phyloP scores from a whole-genome alignment of 2,797 vertebrate species.

The Centropyge bicolor region DNA sequence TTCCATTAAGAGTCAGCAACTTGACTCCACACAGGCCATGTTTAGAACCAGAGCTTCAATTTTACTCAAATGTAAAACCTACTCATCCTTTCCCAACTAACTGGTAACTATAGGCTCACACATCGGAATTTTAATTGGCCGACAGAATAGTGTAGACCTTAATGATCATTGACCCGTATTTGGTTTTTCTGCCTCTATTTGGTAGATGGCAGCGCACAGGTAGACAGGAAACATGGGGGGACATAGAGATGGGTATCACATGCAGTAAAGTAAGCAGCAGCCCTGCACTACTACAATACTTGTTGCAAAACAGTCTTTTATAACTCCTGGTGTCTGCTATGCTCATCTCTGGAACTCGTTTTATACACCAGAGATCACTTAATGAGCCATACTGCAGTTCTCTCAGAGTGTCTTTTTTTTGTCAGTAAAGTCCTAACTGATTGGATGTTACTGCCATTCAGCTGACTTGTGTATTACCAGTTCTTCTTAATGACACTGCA shows the following conservation, averaged over 20 bases:
- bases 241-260: too few relatives aligned
- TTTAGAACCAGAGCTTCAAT: neutral
- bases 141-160: neutral
- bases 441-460: conserved; percentile 31
- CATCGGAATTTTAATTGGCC: neutral
- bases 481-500: conserved; percentile 26
- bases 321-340: conserved; percentile 19
- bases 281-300: neutral
- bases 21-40: neutral
- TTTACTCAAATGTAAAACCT: neutral
- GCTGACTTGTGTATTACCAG: conserved; percentile 21
- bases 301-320: conserved; percentile 4
- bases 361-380: conserved; percentile 29
- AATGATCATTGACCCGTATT: neutral
- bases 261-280: too few relatives aligned
- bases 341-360: conserved; percentile 28
- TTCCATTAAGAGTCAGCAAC: conserved; percentile 1
- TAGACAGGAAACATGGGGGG: too few relatives aligned
- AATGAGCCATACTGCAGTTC: conserved; percentile 41
- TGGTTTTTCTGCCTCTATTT: neutral
- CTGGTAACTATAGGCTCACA: neutral
- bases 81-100: neutral
- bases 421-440: conserved; percentile 22
- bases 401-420: conserved; percentile 39
- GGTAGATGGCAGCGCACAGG: too few relatives aligned